A percentile compares a stretch with the other conserved stretches of the same genome.
Conservation (phyloP, 2,113 vertebrate genomes). For the Thomomys bottae region DNA sequence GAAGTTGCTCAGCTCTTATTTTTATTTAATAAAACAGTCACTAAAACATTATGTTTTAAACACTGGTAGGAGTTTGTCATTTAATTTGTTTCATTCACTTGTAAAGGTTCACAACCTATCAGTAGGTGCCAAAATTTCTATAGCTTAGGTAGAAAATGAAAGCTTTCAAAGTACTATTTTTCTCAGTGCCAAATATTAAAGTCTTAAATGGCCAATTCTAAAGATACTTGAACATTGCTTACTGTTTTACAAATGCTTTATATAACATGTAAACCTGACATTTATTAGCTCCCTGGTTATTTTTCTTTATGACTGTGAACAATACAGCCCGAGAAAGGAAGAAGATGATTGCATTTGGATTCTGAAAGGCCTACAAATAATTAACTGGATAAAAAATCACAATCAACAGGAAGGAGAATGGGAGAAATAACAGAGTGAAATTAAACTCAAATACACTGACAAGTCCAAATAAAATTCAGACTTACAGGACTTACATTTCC, state of each 20-base stretch:
- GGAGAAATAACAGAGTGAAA: slow-evolving; percentile 17
- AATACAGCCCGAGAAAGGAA: slow-evolving; percentile 18
- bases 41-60: slow-evolving; percentile 71
- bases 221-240: slow-evolving; percentile 74
- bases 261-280: slow-evolving; percentile 63
- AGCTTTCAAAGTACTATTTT: slow-evolving; percentile 72
- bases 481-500: not conserved
- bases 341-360: slow-evolving; percentile 12
- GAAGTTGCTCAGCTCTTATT: slow-evolving; percentile 49
- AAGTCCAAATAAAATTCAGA: not conserved
- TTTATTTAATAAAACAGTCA: slow-evolving; percentile 67
- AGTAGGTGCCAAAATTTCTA: slow-evolving; percentile 70
- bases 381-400: slow-evolving; percentile 12
- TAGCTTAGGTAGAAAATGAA: slow-evolving; percentile 69
- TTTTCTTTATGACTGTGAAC: slow-evolving; percentile 67
- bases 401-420: not conserved
- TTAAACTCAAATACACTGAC: not conserved
- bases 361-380: slow-evolving; percentile 58
- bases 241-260: slow-evolving; percentile 75
- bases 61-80: slow-evolving; percentile 33
- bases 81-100: slow-evolving; percentile 71
- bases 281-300: slow-evolving; percentile 68
- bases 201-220: slow-evolving; percentile 70
- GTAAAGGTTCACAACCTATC: slow-evolving; percentile 48
- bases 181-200: slow-evolving; percentile 67